Percentiles rank a stretch among this genome's conserved stretches.
These are phyloP conservation scores for Xiphorhynchus erythropygius DNA, from an alignment of 2,797 vertebrate genomes.

Conservation along the genomic window DNA sequence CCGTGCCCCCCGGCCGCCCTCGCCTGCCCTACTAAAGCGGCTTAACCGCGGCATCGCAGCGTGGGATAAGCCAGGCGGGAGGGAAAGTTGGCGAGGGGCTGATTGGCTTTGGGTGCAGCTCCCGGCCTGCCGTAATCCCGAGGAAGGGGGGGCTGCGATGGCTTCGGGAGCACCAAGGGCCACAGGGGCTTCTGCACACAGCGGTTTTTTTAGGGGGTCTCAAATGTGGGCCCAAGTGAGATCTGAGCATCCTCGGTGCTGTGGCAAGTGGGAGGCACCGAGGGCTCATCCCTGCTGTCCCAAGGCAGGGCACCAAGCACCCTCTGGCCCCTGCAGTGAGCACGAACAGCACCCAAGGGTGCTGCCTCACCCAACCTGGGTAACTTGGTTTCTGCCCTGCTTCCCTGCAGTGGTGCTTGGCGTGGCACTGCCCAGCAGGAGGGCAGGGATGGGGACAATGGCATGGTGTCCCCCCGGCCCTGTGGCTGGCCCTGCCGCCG, in stretches of 20 bases:
- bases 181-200: not conserved
- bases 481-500: not conserved
- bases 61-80: slow-evolving; percentile 46
- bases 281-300: fast-evolving
- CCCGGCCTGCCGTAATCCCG: not conserved
- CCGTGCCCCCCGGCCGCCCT: not conserved
- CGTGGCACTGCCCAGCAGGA: not conserved
- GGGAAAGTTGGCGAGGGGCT: slow-evolving; percentile 59
- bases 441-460: not conserved
- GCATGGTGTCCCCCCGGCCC: fast-evolving
- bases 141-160: fast-evolving
- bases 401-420: not conserved
- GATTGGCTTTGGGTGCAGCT: slow-evolving; percentile 21
- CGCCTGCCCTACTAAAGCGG: slow-evolving; percentile 20
- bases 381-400: not conserved
- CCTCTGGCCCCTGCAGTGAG: not conserved
- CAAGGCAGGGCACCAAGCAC: not conserved
- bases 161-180: not conserved
- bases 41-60: slow-evolving; percentile 36
- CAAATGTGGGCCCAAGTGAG: fast-evolving
- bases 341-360: not conserved
- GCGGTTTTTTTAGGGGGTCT: not conserved
- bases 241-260: not conserved
- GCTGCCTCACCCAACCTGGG: not conserved
- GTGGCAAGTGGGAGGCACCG: fast-evolving